A percentile compares a stretch with the other conserved stretches of the same genome.
Evolutionary conservation across 2,888 invertebrate genomes (phyloP).

Genomic region (Saturnia japonica): DNA sequence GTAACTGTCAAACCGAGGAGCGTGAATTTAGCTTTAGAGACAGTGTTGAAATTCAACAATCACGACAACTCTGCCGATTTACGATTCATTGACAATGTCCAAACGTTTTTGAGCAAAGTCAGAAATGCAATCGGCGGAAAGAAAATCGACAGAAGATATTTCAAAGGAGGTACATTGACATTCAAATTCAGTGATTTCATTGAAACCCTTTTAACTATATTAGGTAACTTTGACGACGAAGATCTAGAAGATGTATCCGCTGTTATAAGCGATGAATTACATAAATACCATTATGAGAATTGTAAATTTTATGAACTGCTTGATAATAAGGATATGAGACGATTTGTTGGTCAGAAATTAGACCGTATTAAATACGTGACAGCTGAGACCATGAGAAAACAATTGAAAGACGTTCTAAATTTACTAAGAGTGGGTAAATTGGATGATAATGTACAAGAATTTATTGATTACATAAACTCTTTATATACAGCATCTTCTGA

Average conservation of each 20-base stretch:
- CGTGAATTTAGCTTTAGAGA: constrained; percentile 57
- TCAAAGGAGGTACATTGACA: constrained; percentile 18
- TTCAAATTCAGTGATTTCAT: constrained; percentile 56
- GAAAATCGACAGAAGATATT: constrained; percentile 20
- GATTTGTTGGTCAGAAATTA: constrained; percentile 37
- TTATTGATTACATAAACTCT: constrained; percentile 47
- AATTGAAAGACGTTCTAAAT: constrained; percentile 30
- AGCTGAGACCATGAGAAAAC: constrained; percentile 31
- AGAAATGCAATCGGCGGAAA: constrained; percentile 33
- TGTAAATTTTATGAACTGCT: constrained; percentile 46
- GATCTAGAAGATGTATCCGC: constrained; percentile 44
- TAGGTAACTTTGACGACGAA: constrained; percentile 44
- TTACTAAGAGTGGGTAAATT: constrained; percentile 30
- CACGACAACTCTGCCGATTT: constrained; percentile 42
- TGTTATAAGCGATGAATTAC: constrained; percentile 43
- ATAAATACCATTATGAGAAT: constrained; percentile 44
- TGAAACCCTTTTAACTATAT: constrained; percentile 30
- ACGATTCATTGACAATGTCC: constrained; percentile 44
- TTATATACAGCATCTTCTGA: constrained; percentile 39
- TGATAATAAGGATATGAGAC: constrained; percentile 35
- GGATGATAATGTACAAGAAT: constrained; percentile 24
- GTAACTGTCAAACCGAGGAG: constrained; percentile 36
- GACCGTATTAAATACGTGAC: constrained; percentile 32
- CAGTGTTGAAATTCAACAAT: constrained; percentile 52
- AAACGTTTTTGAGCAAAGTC: constrained; percentile 43